Base-by-base conservation (phyloP, 37 sponge, comb jelly and placozoan species). In the Halisarca cf. caerulea region DNA sequence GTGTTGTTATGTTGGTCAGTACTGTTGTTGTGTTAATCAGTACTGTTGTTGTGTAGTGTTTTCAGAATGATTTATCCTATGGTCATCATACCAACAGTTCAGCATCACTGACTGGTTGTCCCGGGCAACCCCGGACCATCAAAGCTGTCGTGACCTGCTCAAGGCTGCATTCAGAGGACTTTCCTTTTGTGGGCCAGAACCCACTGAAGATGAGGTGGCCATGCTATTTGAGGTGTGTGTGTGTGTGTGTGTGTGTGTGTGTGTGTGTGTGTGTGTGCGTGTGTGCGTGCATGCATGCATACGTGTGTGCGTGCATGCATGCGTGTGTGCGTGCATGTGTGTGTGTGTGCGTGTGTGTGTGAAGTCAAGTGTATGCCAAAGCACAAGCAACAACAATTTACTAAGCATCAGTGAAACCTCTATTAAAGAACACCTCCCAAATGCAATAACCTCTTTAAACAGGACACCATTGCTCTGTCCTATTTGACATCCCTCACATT, bases 101-200 rank as follows among this genome's bases (percentile, higher is more conserved):
- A 81, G 89, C 42, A 58, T 92, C 23, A 20, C 66, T 0, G 35
- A 62, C 6, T 92, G 89, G 89, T 28, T 92, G 55, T 45, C 68
- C 17, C 27, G 23, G 38, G 75, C 78, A 35, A 2, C 62, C n/a
- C 82, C 86, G 0, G 80, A 55, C 44, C 7, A 78, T 18, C 27
- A 21, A 0, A 86, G 81, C 28, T 43, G 83, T 28, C 35, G 36
- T 30, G 74, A 79, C 36, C 38, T 92, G 58, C 72, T 92, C 60
- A 51, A 86, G 28, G 82, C 60, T 59, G 69, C 88, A 2, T 75
- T 66, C 36, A 58, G 71, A 58, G 92, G 92, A 2, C 61, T 91
- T 11, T 32, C 24, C 21, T 79, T 81, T 24, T 81, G 79, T 57
- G 92, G 92, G 0, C 58, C 71, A 15, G 32, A 30, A 2, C 81